Base-by-base conservation (phyloP, 2,888 invertebrate species). In the Caradrina clavipalpis region DNA sequence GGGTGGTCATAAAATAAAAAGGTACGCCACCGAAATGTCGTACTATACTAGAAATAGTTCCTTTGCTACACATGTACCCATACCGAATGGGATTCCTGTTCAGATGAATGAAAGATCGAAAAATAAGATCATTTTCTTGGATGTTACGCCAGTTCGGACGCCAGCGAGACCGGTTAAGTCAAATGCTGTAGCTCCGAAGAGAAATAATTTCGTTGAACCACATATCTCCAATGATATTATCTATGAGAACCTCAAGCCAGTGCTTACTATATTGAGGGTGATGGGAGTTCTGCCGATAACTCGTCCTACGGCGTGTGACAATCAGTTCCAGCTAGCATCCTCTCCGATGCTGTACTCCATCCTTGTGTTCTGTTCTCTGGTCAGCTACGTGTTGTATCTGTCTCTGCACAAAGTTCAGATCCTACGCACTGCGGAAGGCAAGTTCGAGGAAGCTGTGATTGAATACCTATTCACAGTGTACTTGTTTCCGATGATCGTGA, bases 391-490 rank as follows among this genome's bases (percentile, higher is more conserved):
- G 19, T 90, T 96, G 0, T 97, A 97, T 83, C 95, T 97, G 3
- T 96, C 97, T 57, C 95, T 97, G 76, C 94, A 97, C 83, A 97
- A 97, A 76, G 96, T 97, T 1, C 96, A 96, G 82, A 96, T 97
- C 73, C 92, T 97, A 21, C 93, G 96, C 56, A 96, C 97, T 0
- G 92, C 97, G 1, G 97, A 97, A 86, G 97, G 97, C 0, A 96
- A 97, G 78, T 98, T 98, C 75, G 98, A 97, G 82, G 97, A 98
- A 89, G 97, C 97, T 0, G 98, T 97, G 0, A 97, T 98, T 83
- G 97, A 97, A 69, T 98, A 98, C 86, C 92, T 98, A 0, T 98
- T 98, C 82, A 96, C 97, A n/a, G 97, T 97, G 0, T 97, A 97
- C 87, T 93, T 98, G 72, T 94, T 97, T 71, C 97, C 97, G 0